Evolutionary conservation across 1,140 invertebrate species (phyloP).

Genomic region (Drosophila watanabei): DNA sequence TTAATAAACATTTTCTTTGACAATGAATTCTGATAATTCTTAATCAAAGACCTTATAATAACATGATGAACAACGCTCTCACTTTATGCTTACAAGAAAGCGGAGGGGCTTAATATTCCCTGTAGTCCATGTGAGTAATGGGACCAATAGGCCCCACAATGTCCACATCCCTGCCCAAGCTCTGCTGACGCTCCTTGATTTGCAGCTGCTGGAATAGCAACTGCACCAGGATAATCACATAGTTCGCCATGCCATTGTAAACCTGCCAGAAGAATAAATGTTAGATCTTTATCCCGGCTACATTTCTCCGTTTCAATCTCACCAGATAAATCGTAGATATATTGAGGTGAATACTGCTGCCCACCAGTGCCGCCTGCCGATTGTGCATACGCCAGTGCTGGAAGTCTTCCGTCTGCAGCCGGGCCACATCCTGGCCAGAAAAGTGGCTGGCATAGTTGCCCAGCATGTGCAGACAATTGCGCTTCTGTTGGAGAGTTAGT

Average conservation of each 20-base stretch:
- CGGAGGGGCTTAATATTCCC: neutral
- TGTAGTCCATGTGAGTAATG: conserved; percentile 36
- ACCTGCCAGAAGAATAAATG: conserved; percentile 30
- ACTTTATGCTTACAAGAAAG: neutral
- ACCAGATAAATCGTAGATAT: conserved; percentile 64
- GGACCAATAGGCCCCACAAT: conserved; percentile 41
- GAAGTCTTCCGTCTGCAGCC: conserved; percentile 40
- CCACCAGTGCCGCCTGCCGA: conserved; percentile 44
- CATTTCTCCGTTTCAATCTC: conserved; percentile 2
- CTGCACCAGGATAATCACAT: conserved; percentile 75
- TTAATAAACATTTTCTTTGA: neutral
- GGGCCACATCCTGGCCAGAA: neutral
- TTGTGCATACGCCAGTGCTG: conserved; percentile 78
- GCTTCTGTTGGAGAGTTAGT: conserved; percentile 45
- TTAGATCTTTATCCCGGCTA: neutral
- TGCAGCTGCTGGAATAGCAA: conserved; percentile 71
- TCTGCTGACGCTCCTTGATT: conserved; percentile 40
- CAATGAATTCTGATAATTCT: neutral
- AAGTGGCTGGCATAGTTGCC: conserved; percentile 49
- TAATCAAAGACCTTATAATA: neutral
- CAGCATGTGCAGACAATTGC: conserved; percentile 54
- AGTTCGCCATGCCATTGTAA: conserved; percentile 70
- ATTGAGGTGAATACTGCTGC: conserved; percentile 45
- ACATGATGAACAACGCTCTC: no score
- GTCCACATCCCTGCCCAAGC: conserved; percentile 50